phyloP scores from a whole-genome alignment of 1,140 invertebrate species.

The Acromyrmex heyeri region DNA sequence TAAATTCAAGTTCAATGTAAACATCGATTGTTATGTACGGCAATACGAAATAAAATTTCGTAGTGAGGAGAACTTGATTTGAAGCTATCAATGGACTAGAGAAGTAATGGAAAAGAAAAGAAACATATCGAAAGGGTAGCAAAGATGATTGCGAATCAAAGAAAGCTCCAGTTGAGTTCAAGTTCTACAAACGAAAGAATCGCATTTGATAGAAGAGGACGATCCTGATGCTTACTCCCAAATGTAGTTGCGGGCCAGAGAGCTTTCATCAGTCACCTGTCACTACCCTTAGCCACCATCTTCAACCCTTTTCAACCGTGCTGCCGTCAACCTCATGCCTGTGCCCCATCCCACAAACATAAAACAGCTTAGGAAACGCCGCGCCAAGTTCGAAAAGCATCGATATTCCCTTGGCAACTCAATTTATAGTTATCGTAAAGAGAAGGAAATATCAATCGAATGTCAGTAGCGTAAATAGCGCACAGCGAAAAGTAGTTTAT shows the following conservation, averaged over 20 bases:
- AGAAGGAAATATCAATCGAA: constrained; percentile 53
- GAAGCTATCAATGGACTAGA: neutral
- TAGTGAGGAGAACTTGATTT: neutral
- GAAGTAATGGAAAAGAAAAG: constrained; percentile 16
- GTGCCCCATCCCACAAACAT: constrained; percentile 28
- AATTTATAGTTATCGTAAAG: constrained; percentile 62
- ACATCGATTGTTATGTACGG: neutral
- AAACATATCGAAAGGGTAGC: constrained; percentile 26
- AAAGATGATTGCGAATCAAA: constrained; percentile 12
- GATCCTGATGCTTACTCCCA: constrained; percentile 16
- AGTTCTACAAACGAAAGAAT: constrained; percentile 34
- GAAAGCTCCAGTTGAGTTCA: neutral
- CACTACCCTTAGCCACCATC: constrained; percentile 69
- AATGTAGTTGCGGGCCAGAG: constrained; percentile 57
- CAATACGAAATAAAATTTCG: neutral
- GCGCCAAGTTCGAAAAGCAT: constrained; percentile 54
- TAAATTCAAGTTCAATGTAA: neutral
- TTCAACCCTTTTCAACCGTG: constrained; percentile 64
- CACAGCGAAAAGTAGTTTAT: constrained; percentile 36
- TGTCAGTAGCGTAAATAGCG: constrained; percentile 38
- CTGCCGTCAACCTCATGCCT: constrained; percentile 59
- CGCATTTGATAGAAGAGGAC: constrained; percentile 60
- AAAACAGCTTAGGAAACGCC: constrained; percentile 53
- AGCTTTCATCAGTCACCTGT: constrained; percentile 79
- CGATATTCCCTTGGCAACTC: constrained; percentile 56